Conservation (phyloP, 2,888 invertebrate species). For the Hypomecis atomaria region DNA sequence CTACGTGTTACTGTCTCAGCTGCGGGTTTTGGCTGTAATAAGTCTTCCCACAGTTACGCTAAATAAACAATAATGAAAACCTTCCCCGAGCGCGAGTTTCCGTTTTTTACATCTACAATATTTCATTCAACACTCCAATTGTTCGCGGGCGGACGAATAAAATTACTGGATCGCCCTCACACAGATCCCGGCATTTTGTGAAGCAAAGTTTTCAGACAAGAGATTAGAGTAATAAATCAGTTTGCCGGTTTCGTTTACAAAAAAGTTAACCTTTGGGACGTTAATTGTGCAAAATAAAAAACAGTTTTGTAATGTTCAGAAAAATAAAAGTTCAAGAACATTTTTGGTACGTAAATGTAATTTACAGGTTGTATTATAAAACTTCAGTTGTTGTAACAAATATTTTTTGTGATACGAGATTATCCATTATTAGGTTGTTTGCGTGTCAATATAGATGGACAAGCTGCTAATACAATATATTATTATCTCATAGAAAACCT, state of each 20-base stretch:
- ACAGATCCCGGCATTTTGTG: slow-evolving; percentile 21
- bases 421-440: background rate
- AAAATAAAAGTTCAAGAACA: background rate
- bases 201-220: slow-evolving; percentile 29
- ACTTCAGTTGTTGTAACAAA: no score
- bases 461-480: background rate
- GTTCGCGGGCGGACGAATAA: slow-evolving; percentile 21
- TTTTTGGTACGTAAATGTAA: no score
- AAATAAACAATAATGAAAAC: slow-evolving; percentile 19
- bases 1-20: background rate
- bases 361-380: background rate
- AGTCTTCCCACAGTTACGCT: background rate
- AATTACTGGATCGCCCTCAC: slow-evolving; percentile 24
- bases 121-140: slow-evolving; percentile 24
- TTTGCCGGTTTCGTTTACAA: slow-evolving; percentile 22
- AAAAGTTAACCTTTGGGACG: slow-evolving; percentile 16
- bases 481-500: background rate
- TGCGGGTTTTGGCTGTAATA: slow-evolving; percentile 2
- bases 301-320: background rate
- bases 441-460: background rate
- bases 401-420: background rate
- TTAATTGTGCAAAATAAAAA: slow-evolving; percentile 8
- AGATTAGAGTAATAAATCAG: slow-evolving; percentile 31
- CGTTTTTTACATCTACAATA: slow-evolving; percentile 24
- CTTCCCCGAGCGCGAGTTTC: background rate